phyloP scores from a whole-genome alignment of 2,888 invertebrate genomes.

The Muscina levida region DNA sequence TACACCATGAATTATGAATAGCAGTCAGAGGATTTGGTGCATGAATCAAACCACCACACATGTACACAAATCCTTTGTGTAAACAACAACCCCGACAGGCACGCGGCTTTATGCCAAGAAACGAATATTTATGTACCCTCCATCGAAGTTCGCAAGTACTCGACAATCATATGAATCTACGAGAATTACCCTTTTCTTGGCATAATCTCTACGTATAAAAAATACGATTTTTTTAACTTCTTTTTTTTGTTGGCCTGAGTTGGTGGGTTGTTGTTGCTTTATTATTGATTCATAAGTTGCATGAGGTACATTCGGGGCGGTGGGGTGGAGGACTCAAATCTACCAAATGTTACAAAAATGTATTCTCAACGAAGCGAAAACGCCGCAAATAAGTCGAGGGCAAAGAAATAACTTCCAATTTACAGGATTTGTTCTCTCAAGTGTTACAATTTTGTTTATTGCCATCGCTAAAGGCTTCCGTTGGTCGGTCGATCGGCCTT shows the following conservation, averaged over 20 bases:
- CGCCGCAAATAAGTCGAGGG: slow-evolving; percentile 1
- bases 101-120: slow-evolving; percentile 70
- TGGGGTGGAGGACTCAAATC: slow-evolving; percentile 4
- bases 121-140: slow-evolving; percentile 60
- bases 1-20: slow-evolving; percentile 62
- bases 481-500: no score
- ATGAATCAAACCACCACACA: slow-evolving; percentile 56
- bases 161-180: neutral
- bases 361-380: slow-evolving; percentile 1
- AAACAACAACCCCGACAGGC: slow-evolving; percentile 43
- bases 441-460: slow-evolving; percentile 71
- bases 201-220: slow-evolving; percentile 55
- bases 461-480: slow-evolving; percentile 60
- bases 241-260: slow-evolving; percentile 44
- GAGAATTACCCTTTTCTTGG: slow-evolving; percentile 68
- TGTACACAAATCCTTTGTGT: slow-evolving; percentile 54
- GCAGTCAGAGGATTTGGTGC: slow-evolving; percentile 47
- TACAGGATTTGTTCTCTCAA: slow-evolving; percentile 68
- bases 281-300: slow-evolving; percentile 61
- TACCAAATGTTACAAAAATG: slow-evolving; percentile 49
- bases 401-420: slow-evolving; percentile 58
- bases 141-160: slow-evolving; percentile 6
- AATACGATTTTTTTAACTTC: slow-evolving; percentile 39
- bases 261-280: neutral
- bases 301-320: slow-evolving; percentile 18